Evolutionary conservation across 2,797 vertebrate genomes (phyloP), one percentile per base, ranked within the genome.

Genomic region (Cossypha niveicapilla): DNA sequence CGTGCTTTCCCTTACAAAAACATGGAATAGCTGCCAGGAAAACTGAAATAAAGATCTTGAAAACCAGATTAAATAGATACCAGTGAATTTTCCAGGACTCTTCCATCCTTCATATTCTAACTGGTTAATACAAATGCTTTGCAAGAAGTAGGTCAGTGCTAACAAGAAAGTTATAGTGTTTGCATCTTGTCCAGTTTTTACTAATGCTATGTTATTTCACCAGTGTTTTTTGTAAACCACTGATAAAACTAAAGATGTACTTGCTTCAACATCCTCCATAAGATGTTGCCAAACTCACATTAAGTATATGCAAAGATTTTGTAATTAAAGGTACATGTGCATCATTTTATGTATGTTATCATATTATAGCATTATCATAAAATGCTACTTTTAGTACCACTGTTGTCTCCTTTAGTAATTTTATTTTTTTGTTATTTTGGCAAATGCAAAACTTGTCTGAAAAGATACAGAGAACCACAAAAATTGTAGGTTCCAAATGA

Each of bases 381-480:
- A 65, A 58, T 81, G 28, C 57, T 94, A 74, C 72, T 95, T 94
- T 92, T 93, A 92, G 75, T 80, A 54, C 54, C 92, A 86, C 73
- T 94, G 37, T 62, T 88, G 53, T 91, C 79, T 96, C 54, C 82
- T 96, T 93, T 62, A 88, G 90, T 84, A 8, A 57, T 92, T 81
- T 96, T 93, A n/a, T 42, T 92, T 89, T 90, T 86, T 96, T 85
- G 24, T 91, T 88, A 51, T 95, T 76, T 88, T 97, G 95, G 83
- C 84, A 97, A 96, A 87, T 10, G 6, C 61, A 39, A 21, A 93
- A 87, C 63, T 94, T 95, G 54, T 90, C 91, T 83, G 90, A 94
- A 97, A 97, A 95, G 94, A 94, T 73, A 96, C 86, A 88, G 65
- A 96, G 80, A 97, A 94, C 87, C 75, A 93, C 94, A 96, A 92